A percentile compares a stretch with the other conserved stretches of the same genome.
Conservation (phyloP, 2,113 vertebrate genomes). For the Orthochromis indermauri region DNA sequence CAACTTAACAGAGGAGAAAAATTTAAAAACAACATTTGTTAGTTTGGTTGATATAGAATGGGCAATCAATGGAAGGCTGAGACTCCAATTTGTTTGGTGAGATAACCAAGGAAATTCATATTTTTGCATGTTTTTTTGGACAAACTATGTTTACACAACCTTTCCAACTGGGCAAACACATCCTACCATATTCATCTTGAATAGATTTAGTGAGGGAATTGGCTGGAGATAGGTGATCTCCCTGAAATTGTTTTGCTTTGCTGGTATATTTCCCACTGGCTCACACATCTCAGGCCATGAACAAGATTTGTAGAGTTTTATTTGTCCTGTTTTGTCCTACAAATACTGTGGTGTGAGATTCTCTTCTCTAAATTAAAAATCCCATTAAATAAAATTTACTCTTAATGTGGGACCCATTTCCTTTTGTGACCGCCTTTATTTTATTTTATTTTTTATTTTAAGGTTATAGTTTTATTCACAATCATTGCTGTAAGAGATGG, state of each 20-base stretch:
- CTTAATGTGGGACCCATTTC: not conserved
- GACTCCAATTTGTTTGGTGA: not conserved
- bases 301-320: constrained; percentile 1
- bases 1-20: not conserved
- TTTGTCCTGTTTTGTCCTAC: constrained; percentile 4
- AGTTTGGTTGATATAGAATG: not conserved
- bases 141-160: not conserved
- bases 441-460: not conserved
- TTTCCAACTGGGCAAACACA: constrained; percentile 26
- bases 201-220: constrained; percentile 34
- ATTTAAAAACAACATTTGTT: not conserved
- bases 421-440: not conserved
- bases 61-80: not conserved
- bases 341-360: not conserved
- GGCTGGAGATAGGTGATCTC: constrained; percentile 38
- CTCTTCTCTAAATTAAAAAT: not conserved
- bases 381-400: not conserved
- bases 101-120: not conserved
- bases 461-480: not conserved
- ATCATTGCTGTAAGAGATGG: not conserved
- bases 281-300: not conserved
- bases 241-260: constrained; percentile 47
- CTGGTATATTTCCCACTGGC: constrained; percentile 24
- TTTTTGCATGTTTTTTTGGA: constrained; percentile 3
- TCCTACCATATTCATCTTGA: constrained; percentile 31